phyloP scores from a whole-genome alignment of 2,113 vertebrate genomes.

The Thinocorus orbignyianus region DNA sequence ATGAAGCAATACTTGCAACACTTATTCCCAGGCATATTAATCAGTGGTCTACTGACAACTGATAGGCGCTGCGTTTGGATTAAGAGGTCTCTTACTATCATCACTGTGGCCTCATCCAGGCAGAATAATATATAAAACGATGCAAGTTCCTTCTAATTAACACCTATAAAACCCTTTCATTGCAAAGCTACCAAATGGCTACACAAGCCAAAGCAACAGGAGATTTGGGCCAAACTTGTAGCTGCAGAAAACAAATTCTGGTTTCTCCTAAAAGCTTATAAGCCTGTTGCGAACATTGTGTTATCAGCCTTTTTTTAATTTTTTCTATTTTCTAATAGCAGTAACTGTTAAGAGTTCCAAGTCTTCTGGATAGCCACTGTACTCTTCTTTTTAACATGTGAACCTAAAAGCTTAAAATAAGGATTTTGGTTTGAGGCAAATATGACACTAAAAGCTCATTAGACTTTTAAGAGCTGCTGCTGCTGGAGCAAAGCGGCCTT shows the following conservation, averaged over 20 bases:
- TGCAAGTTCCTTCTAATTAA: not conserved
- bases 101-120: not conserved
- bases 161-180: not conserved
- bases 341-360: not conserved
- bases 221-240: not conserved
- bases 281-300: not conserved
- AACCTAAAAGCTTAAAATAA: not conserved
- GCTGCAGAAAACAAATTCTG: not conserved
- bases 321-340: not conserved
- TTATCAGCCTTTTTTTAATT: not conserved
- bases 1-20: slow-evolving; percentile 10
- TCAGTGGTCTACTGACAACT: not conserved
- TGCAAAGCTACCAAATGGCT: not conserved
- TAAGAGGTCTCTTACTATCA: not conserved
- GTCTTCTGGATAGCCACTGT: not conserved
- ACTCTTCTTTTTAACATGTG: not conserved
- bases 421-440: not conserved
- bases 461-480: not conserved
- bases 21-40: slow-evolving; percentile 23
- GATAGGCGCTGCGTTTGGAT: not conserved
- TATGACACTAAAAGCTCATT: not conserved
- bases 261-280: not conserved
- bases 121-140: not conserved
- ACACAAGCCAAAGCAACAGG: not conserved
- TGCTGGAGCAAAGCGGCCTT: not conserved